phyloP scores from a whole-genome alignment of 1,140 invertebrate species.

The Elysia chlorotica region DNA sequence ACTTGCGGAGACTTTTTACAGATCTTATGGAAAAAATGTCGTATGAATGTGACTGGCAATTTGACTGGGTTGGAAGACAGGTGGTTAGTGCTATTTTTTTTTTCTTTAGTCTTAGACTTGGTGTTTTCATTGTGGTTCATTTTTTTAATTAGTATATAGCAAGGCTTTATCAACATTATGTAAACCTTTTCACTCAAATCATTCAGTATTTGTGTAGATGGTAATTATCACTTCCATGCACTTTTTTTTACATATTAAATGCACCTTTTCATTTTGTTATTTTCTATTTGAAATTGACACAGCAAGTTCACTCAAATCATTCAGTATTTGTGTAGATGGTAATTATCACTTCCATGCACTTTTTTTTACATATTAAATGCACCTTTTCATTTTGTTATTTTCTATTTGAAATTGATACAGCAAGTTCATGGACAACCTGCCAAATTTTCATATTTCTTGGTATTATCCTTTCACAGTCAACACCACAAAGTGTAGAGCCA shows the following conservation, averaged over 20 bases:
- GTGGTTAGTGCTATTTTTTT: constrained; percentile 65
- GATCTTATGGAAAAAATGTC: constrained; percentile 92
- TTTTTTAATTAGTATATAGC: background rate
- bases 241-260: background rate
- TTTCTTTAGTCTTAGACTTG: background rate
- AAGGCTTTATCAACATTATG: background rate
- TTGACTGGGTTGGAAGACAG: constrained; percentile 95
- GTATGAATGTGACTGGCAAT: constrained; percentile 92
- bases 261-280: background rate
- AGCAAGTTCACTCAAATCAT: no score
- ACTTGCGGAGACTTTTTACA: constrained; percentile 92
- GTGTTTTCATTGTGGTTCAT: background rate
- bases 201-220: no score
- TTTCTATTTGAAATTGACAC: no score
- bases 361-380: background rate
- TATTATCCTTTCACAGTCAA: constrained; percentile 15
- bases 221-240: no score
- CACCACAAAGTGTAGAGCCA: constrained; percentile 5
- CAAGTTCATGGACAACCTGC: no score
- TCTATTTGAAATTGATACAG: no score
- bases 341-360: no score
- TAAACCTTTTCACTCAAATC: no score
- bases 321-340: no score
- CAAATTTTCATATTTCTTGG: no score
- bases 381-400: constrained; percentile 3